Conservation (phyloP, 2,113 vertebrate species). For the Triplophysa rosa region DNA sequence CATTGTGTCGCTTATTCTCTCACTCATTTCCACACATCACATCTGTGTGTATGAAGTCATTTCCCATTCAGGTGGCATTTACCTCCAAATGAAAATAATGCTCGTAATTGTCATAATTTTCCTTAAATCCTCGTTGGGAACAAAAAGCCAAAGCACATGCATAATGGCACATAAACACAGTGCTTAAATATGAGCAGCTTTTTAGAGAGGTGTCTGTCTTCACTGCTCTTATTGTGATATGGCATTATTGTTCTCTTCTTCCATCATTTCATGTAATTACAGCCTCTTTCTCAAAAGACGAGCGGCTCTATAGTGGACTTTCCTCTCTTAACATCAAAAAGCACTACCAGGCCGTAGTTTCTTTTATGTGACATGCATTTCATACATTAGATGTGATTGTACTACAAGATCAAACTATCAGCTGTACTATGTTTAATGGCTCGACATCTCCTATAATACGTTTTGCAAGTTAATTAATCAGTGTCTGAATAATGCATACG, state of each 20-base stretch:
- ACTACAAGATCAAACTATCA: slow-evolving; percentile 38
- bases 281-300: slow-evolving; percentile 40
- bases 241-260: slow-evolving; percentile 40
- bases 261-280: slow-evolving; percentile 55
- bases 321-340: slow-evolving; percentile 46
- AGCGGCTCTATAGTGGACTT: slow-evolving; percentile 38
- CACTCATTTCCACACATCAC: slow-evolving; percentile 29
- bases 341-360: slow-evolving; percentile 44
- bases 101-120: slow-evolving; percentile 24
- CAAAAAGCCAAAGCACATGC: slow-evolving; percentile 17
- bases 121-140: slow-evolving; percentile 21
- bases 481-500: not conserved
- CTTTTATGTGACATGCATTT: slow-evolving; percentile 42
- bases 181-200: slow-evolving; percentile 47
- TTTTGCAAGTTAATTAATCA: slow-evolving; percentile 15
- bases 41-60: slow-evolving; percentile 30
- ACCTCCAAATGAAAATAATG: slow-evolving; percentile 27
- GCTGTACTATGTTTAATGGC: slow-evolving; percentile 23
- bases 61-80: slow-evolving; percentile 40
- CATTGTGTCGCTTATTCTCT: slow-evolving; percentile 3
- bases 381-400: slow-evolving; percentile 39
- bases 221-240: slow-evolving; percentile 44
- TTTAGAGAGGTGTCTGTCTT: slow-evolving; percentile 46
- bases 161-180: slow-evolving; percentile 54
- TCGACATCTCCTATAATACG: slow-evolving; percentile 19